Evolutionary conservation across 2,797 vertebrate genomes (phyloP), one percentile per base, ranked within the genome.

Genomic region (Gadopsis bispinosus): DNA sequence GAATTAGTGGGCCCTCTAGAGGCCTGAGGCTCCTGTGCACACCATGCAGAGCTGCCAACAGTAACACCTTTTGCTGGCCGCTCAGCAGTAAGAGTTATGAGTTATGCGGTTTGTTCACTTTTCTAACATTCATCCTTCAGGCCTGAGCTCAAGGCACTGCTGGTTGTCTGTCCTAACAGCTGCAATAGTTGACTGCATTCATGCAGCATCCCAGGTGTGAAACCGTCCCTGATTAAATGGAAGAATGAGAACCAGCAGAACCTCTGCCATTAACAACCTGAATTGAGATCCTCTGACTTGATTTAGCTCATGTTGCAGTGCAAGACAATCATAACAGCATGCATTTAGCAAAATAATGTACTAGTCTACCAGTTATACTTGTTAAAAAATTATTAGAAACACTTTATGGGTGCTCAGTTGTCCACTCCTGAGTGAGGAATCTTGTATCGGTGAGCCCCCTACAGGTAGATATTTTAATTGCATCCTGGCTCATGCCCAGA

Each of bases 381-480:
- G 45, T 75, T 35, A 65, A 66, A 77, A 79, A 59, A 66, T 68
- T 47, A 80, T 71, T 65, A 41, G n/a, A 68, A 31, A 72, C 29
- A 31, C 16, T 69, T 76, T 13, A 55, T 74, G 3, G 14, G 43
- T 59, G 33, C 39, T 55, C 14, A 51, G 47, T 50, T 59, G 59
- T 72, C 63, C 53, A 54, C 41, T 51, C 22, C 60, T 76, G 19
- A 51, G 13, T 48, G 53, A 53, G 22, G 63, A 86, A 79, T 60
- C 68, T 55, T 83, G 87, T 76, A 62, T 63, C 65, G 39, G 80
- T 89, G 87, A 86, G 90, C 88, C 91, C 83, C 85, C 93, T 90
- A 83, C 48, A 91, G 93, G 87, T 41, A 62, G 39, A 77, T 48
- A 64, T 37, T 64, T 39, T 29, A 59, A 79, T 9, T 84, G 59